Percentiles rank a stretch among this genome's conserved stretches.
Conservation (phyloP, 37 sponge, comb jelly and placozoan genomes). For the Diacarnus erythraeanus region DNA sequence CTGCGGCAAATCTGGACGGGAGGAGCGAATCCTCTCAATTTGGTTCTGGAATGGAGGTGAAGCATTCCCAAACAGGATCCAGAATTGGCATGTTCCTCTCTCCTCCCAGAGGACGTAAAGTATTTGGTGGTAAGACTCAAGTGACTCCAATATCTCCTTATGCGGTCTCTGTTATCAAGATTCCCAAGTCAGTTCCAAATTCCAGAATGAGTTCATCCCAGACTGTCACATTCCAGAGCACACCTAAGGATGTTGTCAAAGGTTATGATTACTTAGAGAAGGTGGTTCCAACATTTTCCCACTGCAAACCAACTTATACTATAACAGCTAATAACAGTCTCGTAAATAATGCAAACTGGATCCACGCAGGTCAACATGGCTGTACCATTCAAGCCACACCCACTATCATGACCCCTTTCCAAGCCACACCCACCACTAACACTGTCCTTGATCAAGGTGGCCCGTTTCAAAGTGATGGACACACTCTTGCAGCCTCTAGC, state of each 20-base stretch:
- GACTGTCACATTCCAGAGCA: not conserved
- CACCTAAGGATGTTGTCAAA: not conserved
- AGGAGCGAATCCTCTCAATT: no score
- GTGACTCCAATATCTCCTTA: conserved; percentile 6
- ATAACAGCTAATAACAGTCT: no score
- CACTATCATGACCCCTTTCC: no score
- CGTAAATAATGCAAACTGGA: no score
- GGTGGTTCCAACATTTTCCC: no score
- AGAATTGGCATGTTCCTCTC: not conserved
- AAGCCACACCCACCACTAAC: no score
- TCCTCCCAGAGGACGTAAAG: not conserved
- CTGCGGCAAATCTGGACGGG: not conserved
- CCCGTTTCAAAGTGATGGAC: no score
- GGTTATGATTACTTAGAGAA: not conserved
- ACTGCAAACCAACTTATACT: no score
- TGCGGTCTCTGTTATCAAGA: not conserved
- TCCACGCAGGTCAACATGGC: no score
- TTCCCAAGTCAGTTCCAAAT: not conserved
- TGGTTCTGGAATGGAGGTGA: not conserved
- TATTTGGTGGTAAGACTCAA: not conserved
- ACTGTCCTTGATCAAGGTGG: no score
- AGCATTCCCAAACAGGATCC: not conserved
- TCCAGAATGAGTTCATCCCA: not conserved
- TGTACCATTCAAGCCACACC: no score
- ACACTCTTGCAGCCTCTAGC: no score